Evolutionary conservation across 2,113 vertebrate genomes (phyloP).

Genomic region (Pandion haliaetus): DNA sequence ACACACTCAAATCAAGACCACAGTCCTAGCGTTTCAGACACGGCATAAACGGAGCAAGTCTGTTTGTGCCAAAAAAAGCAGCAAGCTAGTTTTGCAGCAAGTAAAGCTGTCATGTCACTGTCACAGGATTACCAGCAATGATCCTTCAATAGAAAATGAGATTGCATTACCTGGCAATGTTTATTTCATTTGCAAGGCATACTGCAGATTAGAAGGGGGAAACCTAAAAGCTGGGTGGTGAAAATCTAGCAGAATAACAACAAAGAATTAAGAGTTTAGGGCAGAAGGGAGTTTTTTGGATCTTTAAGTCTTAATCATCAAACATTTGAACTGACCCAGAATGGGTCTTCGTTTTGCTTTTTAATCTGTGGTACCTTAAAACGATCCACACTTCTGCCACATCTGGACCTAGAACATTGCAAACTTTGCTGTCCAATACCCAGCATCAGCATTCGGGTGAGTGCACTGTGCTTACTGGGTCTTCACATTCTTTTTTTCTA

Average conservation of each 20-base stretch:
- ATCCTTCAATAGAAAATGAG: neutral
- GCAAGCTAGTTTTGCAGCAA: neutral
- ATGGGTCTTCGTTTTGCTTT: neutral
- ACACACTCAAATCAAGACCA: neutral
- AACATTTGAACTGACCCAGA: neutral
- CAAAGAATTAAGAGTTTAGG: neutral
- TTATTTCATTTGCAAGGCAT: neutral
- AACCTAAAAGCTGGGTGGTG: neutral
- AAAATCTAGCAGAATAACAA: neutral
- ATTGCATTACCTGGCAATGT: neutral
- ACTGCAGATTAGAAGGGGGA: neutral
- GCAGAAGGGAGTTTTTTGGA: neutral
- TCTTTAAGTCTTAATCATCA: neutral
- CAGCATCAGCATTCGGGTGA: neutral
- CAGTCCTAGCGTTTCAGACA: neutral
- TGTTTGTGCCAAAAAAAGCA: neutral
- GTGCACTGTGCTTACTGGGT: accelerated
- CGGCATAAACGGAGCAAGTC: neutral
- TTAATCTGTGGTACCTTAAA: neutral
- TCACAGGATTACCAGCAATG: neutral
- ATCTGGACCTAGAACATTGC: neutral
- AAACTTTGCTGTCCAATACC: neutral
- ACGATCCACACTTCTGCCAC: accelerated
- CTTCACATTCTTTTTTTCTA: neutral
- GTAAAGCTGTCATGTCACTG: neutral